A percentile compares a stretch with the other conserved stretches of the same genome.
Conservation (phyloP, 2,113 vertebrate genomes). For the Poeciliopsis occidentalis region DNA sequence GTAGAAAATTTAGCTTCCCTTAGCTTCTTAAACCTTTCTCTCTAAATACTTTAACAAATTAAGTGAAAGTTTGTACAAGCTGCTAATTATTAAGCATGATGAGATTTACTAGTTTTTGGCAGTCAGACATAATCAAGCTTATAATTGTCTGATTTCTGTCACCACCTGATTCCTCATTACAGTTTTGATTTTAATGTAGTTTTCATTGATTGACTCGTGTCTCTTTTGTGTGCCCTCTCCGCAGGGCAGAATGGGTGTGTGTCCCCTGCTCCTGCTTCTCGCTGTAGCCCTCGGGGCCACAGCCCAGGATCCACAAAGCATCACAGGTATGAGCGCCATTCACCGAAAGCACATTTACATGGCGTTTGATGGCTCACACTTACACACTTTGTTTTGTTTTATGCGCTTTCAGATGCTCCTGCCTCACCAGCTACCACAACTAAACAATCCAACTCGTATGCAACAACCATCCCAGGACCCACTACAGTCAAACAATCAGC, state of each 20-base stretch:
- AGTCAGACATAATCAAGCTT: not conserved
- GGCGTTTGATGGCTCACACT: not conserved
- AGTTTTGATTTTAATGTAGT: not conserved
- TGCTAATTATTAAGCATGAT: too few relatives aligned
- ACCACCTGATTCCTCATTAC: not conserved
- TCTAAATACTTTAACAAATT: not conserved
- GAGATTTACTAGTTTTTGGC: not conserved
- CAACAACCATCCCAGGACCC: slow-evolving; percentile 13
- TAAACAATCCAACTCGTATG: slow-evolving; percentile 1
- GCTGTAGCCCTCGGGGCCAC: slow-evolving; percentile 80
- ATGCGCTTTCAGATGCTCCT: slow-evolving; percentile 53
- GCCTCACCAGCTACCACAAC: slow-evolving; percentile 42
- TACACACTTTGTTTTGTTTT: not conserved
- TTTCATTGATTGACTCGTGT: not conserved
- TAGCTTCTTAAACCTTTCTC: too few relatives aligned
- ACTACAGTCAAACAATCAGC: not conserved
- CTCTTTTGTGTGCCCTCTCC: slow-evolving; percentile 37
- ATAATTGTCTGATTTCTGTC: too few relatives aligned
- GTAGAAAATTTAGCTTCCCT: too few relatives aligned
- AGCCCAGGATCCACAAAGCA: slow-evolving; percentile 66
- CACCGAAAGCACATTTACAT: not conserved
- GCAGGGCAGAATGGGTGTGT: slow-evolving; percentile 94
- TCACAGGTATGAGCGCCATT: slow-evolving; percentile 77
- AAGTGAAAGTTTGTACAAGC: too few relatives aligned
- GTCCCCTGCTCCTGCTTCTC: slow-evolving; percentile 88